Base-by-base conservation (phyloP, 2,888 invertebrate genomes). In the Polymixis flavicincta region DNA sequence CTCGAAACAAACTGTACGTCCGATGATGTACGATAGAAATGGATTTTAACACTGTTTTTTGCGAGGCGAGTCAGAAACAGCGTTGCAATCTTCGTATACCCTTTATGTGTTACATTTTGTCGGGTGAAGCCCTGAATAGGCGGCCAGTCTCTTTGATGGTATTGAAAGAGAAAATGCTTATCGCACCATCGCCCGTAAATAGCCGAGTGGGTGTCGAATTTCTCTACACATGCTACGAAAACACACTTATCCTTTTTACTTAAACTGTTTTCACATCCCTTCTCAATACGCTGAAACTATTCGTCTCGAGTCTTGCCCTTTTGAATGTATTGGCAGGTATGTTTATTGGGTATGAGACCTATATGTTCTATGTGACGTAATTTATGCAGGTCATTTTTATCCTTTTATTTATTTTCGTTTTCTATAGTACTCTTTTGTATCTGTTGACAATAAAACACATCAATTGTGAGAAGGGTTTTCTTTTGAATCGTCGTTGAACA, bases 121-220 rank as follows among this genome's bases (percentile, higher is more conserved):
- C 90, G 92, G 91, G 90, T 88, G 90, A 89, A 92, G 91, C 89
- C 84, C 85, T 95, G 95, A 95, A 95, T 95, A 94, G 95, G 91
- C 93, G 94, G 93, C 92, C 94, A 94, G 95, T 94, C 93, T 93
- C 94, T 95, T 94, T 95, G 95, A 95, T 93, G 92, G 94, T 93
- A 94, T 95, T 95, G 95, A 95, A 95, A 95, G 94, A 94, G 95
- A 94, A 95, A 95, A 95, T 94, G 94, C 94, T 95, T 95, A 95
- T 95, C 95, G 95, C 93, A 92, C 95, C 93, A 94, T 95, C 95
- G 94, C 92, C 92, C 92, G 94, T 94, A 95, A 95, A 95, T 95
- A 95, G 94, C 92, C 90, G 93, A 94, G 93, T 93, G 94, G 92
- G 94, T 95, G 94, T 94, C 93, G 94, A 94, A 94, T 94, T 95